Conservation (phyloP, 2,797 vertebrate genomes). For the Loriculus beryllinus region DNA sequence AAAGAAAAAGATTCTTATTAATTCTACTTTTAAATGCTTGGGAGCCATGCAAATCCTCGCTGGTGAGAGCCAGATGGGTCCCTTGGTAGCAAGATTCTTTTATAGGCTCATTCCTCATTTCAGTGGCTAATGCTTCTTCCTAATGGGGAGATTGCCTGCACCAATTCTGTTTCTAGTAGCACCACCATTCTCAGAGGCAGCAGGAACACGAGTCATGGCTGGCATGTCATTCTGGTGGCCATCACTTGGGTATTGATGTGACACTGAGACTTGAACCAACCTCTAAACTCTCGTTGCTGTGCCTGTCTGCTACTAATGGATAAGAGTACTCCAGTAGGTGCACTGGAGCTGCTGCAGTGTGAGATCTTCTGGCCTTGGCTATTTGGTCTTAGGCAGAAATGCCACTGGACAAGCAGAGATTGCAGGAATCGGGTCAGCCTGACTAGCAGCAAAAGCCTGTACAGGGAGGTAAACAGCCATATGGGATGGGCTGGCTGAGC, state of each 20-base stretch:
- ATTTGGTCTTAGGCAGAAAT: not conserved
- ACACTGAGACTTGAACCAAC: not conserved
- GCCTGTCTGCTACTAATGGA: not conserved
- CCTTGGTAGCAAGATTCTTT: not conserved
- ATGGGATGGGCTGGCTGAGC: not conserved
- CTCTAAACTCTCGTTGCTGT: not conserved
- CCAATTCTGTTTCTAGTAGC: not conserved
- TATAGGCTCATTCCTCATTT: not conserved
- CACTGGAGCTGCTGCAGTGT: not conserved
- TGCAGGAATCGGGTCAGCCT: conserved; percentile 12
- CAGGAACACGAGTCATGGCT: not conserved
- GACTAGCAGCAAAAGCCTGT: not conserved
- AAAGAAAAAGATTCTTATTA: conserved; percentile 21
- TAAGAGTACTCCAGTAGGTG: not conserved
- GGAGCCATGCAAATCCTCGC: not conserved
- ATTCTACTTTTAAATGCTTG: conserved; percentile 8
- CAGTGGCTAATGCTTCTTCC: not conserved
- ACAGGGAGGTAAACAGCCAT: not conserved
- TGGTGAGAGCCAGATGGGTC: conserved; percentile 25
- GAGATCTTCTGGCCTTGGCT: not conserved
- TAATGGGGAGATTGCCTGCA: not conserved
- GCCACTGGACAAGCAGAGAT: not conserved
- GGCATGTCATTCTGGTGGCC: not conserved
- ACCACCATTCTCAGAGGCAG: not conserved
- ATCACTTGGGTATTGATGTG: not conserved